Evolutionary conservation across 1,140 invertebrate species (phyloP).

Genomic region (Nixonia krombeini): DNA sequence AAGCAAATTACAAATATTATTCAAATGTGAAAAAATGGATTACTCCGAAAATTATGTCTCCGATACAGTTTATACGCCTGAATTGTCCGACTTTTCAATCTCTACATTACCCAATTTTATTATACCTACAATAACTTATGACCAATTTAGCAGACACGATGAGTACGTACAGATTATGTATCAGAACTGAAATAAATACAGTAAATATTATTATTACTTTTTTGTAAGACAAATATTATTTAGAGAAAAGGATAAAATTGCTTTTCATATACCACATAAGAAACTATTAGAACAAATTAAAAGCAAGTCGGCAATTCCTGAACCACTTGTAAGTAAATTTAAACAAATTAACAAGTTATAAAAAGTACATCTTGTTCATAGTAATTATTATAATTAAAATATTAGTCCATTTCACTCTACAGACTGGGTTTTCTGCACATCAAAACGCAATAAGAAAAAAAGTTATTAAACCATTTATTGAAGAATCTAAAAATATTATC

Average conservation of each 20-base stretch:
- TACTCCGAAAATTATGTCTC: no score
- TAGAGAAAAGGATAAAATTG: conserved; percentile 59
- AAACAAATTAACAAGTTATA: neutral
- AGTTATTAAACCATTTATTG: conserved; percentile 22
- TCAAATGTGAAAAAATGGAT: no score
- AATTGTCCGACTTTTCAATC: no score
- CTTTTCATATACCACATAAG: conserved; percentile 74
- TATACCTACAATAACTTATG: no score
- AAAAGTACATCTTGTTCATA: neutral
- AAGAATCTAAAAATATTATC: neutral
- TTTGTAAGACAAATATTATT: no score
- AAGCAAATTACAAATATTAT: no score
- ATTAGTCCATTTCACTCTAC: neutral
- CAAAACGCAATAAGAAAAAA: conserved; percentile 40
- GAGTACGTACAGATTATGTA: no score
- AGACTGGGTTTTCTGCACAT: conserved; percentile 46
- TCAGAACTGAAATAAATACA: no score
- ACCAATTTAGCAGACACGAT: no score
- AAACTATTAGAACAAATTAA: conserved; percentile 74
- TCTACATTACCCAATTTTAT: no score
- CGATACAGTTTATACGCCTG: no score
- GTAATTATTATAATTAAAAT: neutral
- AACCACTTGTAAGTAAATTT: conserved; percentile 71
- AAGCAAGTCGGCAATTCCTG: conserved; percentile 67
- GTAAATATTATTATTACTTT: no score